These are phyloP conservation scores for Isaurus tuberculatus DNA, from an alignment of 92 coral and sea anemone genomes.

Conservation along the genomic window DNA sequence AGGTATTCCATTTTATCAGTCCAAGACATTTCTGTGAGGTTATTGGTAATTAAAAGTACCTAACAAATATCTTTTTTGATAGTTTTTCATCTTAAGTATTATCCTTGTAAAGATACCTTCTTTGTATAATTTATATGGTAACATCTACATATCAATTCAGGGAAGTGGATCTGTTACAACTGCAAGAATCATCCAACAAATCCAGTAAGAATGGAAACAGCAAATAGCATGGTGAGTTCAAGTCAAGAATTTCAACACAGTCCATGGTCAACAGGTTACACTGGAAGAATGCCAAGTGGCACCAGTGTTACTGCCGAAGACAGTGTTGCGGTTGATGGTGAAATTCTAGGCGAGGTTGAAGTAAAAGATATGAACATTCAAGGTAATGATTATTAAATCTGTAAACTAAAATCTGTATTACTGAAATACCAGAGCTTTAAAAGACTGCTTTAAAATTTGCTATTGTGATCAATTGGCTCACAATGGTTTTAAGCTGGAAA, in stretches of 20 bases:
- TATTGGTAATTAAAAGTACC: too few species aligned
- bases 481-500: too few species aligned
- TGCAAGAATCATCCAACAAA: conserved; percentile 92
- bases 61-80: too few species aligned
- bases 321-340: conserved; percentile 59
- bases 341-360: conserved; percentile 81
- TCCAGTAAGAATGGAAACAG: conserved; percentile 77
- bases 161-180: conserved; percentile 97
- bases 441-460: too few species aligned
- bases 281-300: conserved; percentile 26
- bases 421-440: too few species aligned
- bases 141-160: conserved; percentile 60
- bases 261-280: conserved; percentile 3
- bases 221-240: conserved; percentile 53
- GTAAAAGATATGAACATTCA: conserved; percentile 92
- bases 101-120: too few species aligned
- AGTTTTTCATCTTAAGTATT: too few species aligned
- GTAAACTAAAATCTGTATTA: too few species aligned
- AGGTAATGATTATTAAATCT: conserved; percentile 58
- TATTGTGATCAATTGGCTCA: too few species aligned
- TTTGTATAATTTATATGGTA: too few species aligned
- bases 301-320: conserved; percentile 43
- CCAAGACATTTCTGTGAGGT: too few species aligned
- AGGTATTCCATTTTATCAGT: too few species aligned
- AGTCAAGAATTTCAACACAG: conserved; percentile 3